Conservation (phyloP, 2,888 invertebrate genomes). For the Phasia obesa region DNA sequence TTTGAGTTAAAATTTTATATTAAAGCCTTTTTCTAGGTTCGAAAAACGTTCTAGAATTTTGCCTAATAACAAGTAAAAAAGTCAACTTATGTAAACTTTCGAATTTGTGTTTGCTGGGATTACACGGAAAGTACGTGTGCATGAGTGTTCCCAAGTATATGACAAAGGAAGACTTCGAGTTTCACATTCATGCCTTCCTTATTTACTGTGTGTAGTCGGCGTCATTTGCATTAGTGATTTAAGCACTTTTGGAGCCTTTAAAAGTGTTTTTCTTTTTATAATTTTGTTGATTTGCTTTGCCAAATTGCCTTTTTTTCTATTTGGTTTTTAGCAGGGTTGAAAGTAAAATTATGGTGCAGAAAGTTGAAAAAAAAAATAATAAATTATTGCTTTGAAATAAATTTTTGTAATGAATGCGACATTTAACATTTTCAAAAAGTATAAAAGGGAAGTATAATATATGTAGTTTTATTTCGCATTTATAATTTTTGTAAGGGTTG, state of each 20-base stretch:
- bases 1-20: too few species aligned
- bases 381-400: not conserved
- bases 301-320: conserved; percentile 33
- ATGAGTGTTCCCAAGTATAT: too few species aligned
- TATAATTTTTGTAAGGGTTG: too few species aligned
- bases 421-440: conserved; percentile 23
- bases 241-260: conserved; percentile 22
- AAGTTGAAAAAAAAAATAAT: not conserved
- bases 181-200: too few species aligned
- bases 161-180: too few species aligned
- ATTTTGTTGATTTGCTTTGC: not conserved
- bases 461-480: not conserved
- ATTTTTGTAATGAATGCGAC: conserved; percentile 28
- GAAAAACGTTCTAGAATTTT: too few species aligned
- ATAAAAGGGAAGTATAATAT: not conserved
- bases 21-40: too few species aligned
- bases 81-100: too few species aligned
- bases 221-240: conserved; percentile 39
- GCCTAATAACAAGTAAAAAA: too few species aligned
- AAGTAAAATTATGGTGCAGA: conserved; percentile 18
- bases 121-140: too few species aligned
- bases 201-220: conserved; percentile 7
- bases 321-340: conserved; percentile 21
- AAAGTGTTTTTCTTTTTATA: not conserved
- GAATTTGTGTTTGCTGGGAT: too few species aligned